Evolutionary conservation across 2,797 vertebrate species (phyloP), one percentile per base, ranked within the genome.

Genomic region (Sparidentex hasta): DNA sequence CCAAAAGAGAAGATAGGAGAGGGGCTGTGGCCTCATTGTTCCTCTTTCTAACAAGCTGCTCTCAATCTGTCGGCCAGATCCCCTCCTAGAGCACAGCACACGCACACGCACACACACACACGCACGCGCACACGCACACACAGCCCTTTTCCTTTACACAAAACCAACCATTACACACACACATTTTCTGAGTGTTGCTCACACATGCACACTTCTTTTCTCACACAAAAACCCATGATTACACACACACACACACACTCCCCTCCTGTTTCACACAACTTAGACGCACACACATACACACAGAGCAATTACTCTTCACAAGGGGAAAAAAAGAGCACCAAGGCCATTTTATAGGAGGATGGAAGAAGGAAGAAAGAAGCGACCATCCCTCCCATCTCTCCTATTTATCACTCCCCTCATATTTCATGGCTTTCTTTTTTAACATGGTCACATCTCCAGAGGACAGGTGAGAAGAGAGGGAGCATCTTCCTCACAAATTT

Each of bases 21-120:
- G 76, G 80, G 86, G 89, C 87, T 89, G 83, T 81, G 85, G 86
- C 84, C 83, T 91, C 93, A 93, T 94, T 95, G 93, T 94, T 94
- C 90, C 85, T 80, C 88, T 87, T 90, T 90, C 91, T 94, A 95
- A 95, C 92, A 90, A 94, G 94, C 91, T 94, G 94, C 92, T 94
- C 93, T 95, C 93, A 95, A 95, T 94, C 94, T 94, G 92, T 93
- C 87, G 87, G 88, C 93, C 92, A 93, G 93, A 95, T 93, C 91
- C 93, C 79, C 85, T 89, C 87, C 83, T 89, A 90, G 78, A 92
- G 76, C 90, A 76, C 67, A 86, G 29, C n/a, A n/a, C n/a, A n/a
- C n/a, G n/a, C n/a, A 81, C 83, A 78, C 58, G 48, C 67, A 65
- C 44, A 71, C 58, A 76, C 27, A 64, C 59, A 62, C 27, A 27